Conservation (phyloP, 1,140 invertebrate genomes). For the Saxidomus purpurata region DNA sequence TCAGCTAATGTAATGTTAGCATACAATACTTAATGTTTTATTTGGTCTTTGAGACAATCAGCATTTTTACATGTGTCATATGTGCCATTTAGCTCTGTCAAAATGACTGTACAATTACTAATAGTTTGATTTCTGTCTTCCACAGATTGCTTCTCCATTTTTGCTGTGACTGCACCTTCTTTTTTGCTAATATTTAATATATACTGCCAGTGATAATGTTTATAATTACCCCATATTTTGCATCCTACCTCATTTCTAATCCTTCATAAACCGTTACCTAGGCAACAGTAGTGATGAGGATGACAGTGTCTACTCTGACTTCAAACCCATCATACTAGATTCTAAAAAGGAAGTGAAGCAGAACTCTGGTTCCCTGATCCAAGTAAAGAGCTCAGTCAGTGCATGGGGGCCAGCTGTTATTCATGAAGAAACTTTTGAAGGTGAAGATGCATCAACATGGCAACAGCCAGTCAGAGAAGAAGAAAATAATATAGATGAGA, state of each 20-base stretch:
- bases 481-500: background rate
- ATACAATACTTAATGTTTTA: background rate
- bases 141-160: no score
- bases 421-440: slow-evolving; percentile 25
- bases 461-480: background rate
- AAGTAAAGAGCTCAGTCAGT: background rate
- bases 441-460: background rate
- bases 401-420: slow-evolving; percentile 14
- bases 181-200: background rate
- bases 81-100: no score
- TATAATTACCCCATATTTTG: background rate
- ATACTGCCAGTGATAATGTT: background rate
- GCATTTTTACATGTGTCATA: no score
- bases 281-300: slow-evolving; percentile 67
- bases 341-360: slow-evolving; percentile 9
- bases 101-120: no score
- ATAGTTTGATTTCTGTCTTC: no score
- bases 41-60: background rate
- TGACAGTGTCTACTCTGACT: slow-evolving; percentile 49
- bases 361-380: background rate
- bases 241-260: background rate
- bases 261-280: slow-evolving; percentile 15
- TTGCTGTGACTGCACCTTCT: no score
- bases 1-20: no score
- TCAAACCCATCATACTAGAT: slow-evolving; percentile 26